Base-by-base conservation (phyloP, 2,113 vertebrate genomes). In the Pangasianodon hypophthalmus region DNA sequence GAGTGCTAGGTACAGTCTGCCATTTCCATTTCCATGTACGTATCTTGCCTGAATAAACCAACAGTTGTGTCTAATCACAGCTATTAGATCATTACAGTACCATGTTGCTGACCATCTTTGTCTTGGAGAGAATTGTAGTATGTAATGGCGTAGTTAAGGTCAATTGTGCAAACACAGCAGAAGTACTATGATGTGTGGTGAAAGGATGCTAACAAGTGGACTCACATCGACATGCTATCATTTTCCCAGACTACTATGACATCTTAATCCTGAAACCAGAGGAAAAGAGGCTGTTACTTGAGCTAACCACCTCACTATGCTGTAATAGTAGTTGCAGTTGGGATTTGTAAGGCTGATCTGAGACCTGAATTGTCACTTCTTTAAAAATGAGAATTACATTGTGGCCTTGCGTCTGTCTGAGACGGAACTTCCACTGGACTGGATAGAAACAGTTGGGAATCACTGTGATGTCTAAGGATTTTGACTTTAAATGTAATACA, bases 151-250 rank as follows among this genome's bases (percentile, higher is more conserved):
- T 60, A 77, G 69, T 85, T 75, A 86, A 37, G 64, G 69, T 86
- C 83, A 92, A 89, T 84, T 92, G 85, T 88, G 79, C 85, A 79
- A 90, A 64, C 58, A 46, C 26, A 6, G 84, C 54, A 58, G 71
- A 81, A 85, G 73, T 87, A 90, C 54, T 84, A 87, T 86, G 44
- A 82, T 83, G 64, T 54, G 48, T 67, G 4, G 83, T 64, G 54
- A 89, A 80, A 77, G 19, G 71, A 85, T 77, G 56, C 69, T 60
- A 75, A 84, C 54, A 77, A 77, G 88, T 79, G 32, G 24, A 89
- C 62, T 52, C 54, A 7, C 71, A 4, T 19, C 41, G 83, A 79
- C 50, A 44, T 86, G 58, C 67, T 86, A 29, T 83, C 1, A 85
- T 89, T 67, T 52, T 32, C n/a, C 58, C 46, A 48, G 69, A 79